These are phyloP conservation scores for Danio tinwini DNA, from an alignment of 2,797 vertebrate genomes.

Conservation along the genomic window DNA sequence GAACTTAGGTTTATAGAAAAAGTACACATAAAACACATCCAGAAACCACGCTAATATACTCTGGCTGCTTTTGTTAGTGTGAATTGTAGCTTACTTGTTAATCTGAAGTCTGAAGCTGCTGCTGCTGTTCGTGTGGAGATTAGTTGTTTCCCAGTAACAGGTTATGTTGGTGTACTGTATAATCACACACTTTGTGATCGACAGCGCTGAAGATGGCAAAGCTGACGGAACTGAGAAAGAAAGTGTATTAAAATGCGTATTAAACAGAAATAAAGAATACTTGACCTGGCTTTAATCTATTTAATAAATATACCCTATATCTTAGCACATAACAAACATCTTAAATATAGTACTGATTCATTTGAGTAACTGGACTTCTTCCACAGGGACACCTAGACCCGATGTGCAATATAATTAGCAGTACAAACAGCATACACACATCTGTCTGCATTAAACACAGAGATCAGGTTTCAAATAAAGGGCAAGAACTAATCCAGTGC, in stretches of 20 bases:
- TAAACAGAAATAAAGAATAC: background rate
- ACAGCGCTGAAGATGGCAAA: background rate
- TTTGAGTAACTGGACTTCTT: background rate
- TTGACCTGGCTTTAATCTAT: too few species aligned
- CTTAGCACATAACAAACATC: too few species aligned
- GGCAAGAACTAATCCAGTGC: background rate
- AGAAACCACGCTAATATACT: background rate
- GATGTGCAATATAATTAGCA: too few species aligned
- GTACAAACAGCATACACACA: too few species aligned
- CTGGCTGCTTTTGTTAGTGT: background rate
- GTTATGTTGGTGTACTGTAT: slow-evolving; percentile 64
- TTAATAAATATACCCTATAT: too few species aligned
- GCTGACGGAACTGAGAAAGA: slow-evolving; percentile 28
- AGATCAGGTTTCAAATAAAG: slow-evolving; percentile 20
- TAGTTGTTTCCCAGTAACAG: slow-evolving; percentile 69
- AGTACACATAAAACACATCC: background rate
- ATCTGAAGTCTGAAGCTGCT: slow-evolving; percentile 66
- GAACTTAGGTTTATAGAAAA: too few species aligned
- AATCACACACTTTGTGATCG: slow-evolving; percentile 65
- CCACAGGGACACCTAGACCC: background rate
- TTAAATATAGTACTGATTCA: background rate
- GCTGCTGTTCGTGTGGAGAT: background rate
- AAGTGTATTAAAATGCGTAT: background rate
- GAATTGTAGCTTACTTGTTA: slow-evolving; percentile 53
- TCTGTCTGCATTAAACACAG: background rate